These are phyloP conservation scores for Lepidocyrtinus sp. DNA, from an alignment of 2,888 invertebrate genomes.

Conservation along the genomic window DNA sequence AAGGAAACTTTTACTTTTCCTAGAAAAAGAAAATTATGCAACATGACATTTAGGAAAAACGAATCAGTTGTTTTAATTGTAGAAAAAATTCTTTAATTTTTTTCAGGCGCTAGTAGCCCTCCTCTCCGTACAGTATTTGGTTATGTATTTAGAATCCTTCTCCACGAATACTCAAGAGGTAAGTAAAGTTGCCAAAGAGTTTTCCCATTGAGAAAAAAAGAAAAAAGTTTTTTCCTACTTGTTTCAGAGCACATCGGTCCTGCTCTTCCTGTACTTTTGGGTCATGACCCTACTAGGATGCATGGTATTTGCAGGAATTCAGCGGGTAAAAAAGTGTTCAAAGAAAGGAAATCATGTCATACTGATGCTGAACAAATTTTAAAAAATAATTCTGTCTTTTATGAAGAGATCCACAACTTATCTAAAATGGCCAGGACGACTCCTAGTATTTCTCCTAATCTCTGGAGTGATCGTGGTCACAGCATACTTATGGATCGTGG, in stretches of 20 bases:
- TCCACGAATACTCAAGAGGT: constrained; percentile 52
- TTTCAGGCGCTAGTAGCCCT: constrained; percentile 63
- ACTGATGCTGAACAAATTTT: not conserved
- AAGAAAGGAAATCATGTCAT: not conserved
- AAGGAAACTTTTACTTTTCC: not conserved
- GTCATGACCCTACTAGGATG: constrained; percentile 59
- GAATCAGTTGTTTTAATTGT: not conserved
- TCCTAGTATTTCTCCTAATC: constrained; percentile 55
- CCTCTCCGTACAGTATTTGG: constrained; percentile 62
- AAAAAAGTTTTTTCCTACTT: not conserved
- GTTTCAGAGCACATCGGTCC: constrained; percentile 47
- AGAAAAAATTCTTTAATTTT: not conserved
- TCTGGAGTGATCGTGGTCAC: constrained; percentile 57
- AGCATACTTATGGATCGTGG: constrained; percentile 58
- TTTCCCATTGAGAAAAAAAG: too few relatives aligned
- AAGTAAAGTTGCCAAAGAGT: constrained; percentile 1
- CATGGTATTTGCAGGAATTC: constrained; percentile 63
- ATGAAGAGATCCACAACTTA: constrained; percentile 51
- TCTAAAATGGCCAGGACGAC: constrained; percentile 61
- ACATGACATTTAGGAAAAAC: not conserved
- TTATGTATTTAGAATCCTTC: constrained; percentile 59
- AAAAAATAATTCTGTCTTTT: not conserved
- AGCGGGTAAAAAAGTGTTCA: too few relatives aligned
- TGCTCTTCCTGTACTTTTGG: constrained; percentile 59
- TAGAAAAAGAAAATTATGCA: too few relatives aligned